Evolutionary conservation across 2,797 vertebrate species (phyloP).

Genomic region (Notoglanidium macrostoma): DNA sequence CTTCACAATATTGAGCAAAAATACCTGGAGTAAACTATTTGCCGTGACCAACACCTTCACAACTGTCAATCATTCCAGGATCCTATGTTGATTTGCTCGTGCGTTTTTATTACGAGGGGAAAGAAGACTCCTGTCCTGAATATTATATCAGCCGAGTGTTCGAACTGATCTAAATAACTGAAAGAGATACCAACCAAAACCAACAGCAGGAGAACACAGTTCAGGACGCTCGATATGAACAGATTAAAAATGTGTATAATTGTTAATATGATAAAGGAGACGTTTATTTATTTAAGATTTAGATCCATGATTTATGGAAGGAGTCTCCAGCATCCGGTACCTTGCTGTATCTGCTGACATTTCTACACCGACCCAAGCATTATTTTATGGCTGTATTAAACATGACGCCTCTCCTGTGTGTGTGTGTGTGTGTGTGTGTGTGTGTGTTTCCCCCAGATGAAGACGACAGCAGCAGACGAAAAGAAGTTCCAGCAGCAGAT

Average conservation of each 20-base stretch:
- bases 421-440: too few species aligned
- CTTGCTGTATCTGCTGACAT: neutral
- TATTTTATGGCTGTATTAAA: neutral
- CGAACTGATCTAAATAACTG: neutral
- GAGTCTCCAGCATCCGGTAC: too few species aligned
- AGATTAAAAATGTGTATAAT: neutral
- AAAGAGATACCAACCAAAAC: neutral
- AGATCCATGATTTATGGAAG: neutral
- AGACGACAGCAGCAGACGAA: constrained; percentile 90
- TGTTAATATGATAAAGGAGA: neutral
- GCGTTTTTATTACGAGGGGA: neutral
- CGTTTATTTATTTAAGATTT: neutral
- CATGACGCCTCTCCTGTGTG: too few species aligned
- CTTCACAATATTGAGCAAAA: neutral
- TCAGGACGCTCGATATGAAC: neutral
- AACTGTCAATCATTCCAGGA: neutral
- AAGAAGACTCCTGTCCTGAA: neutral
- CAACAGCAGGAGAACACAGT: too few species aligned
- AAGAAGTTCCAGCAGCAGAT: constrained; percentile 99
- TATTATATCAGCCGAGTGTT: neutral
- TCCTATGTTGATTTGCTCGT: neutral
- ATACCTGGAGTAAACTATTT: neutral
- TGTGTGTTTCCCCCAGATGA: constrained; percentile 77
- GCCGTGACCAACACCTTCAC: neutral
- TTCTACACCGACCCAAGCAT: neutral